Conservation (phyloP, 1,140 invertebrate genomes). For the Camponotus vicinus region DNA sequence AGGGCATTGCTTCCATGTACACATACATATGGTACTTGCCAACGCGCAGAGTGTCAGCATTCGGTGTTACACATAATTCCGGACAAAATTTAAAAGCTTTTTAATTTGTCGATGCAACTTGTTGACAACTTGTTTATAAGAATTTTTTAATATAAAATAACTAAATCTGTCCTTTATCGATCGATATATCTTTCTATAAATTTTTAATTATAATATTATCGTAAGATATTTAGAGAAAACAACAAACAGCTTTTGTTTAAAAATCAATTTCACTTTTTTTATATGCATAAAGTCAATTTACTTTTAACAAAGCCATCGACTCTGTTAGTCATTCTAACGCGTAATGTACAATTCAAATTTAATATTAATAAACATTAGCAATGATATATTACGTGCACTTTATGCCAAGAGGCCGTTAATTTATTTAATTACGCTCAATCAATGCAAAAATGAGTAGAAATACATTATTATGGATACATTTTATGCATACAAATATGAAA, state of each 20-base stretch:
- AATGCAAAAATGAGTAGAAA: neutral
- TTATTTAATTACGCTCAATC: neutral
- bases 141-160: neutral
- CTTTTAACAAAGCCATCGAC: neutral
- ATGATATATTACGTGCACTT: neutral
- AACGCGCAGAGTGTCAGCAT: neutral
- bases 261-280: neutral
- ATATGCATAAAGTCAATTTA: neutral
- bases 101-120: neutral
- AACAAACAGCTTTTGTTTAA: neutral
- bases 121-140: neutral
- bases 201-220: neutral
- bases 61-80: neutral
- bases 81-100: neutral
- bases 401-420: neutral
- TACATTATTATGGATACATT: neutral
- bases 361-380: slow-evolving; percentile 4
- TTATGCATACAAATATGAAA: neutral
- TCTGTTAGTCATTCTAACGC: neutral
- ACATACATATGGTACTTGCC: neutral
- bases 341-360: slow-evolving; percentile 1
- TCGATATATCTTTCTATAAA: neutral
- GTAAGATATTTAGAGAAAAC: neutral
- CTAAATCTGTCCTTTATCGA: neutral
- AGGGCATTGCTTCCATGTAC: slow-evolving; percentile 6